Conservation (phyloP, 2,113 vertebrate genomes). For the Chloebia gouldiae region DNA sequence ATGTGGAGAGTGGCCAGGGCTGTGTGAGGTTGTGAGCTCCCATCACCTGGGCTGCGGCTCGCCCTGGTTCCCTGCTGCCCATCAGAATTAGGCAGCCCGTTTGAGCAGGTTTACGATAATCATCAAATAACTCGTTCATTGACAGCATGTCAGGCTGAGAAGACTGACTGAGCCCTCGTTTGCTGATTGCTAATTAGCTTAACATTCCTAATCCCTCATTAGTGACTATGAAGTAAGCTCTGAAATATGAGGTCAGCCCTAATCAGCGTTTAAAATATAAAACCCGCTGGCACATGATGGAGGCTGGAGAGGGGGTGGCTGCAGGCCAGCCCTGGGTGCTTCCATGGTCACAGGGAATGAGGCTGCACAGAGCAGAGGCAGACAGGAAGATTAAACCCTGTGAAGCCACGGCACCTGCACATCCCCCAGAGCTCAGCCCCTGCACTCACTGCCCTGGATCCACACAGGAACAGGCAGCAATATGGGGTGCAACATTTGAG, state of each 20-base stretch:
- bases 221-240: slow-evolving; percentile 57
- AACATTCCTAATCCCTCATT: slow-evolving; percentile 67
- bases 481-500: background rate
- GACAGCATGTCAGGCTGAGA: slow-evolving; percentile 18
- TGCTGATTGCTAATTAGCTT: slow-evolving; percentile 64
- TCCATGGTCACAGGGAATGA: background rate
- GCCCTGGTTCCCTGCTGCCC: background rate
- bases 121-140: slow-evolving; percentile 7
- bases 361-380: background rate
- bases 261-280: slow-evolving; percentile 42
- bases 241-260: slow-evolving; percentile 59
- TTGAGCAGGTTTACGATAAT: slow-evolving; percentile 4
- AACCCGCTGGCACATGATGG: slow-evolving; percentile 20
- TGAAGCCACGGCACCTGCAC: fast-evolving
- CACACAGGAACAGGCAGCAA: fast-evolving
- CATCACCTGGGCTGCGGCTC: background rate
- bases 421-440: background rate
- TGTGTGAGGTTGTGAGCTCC: background rate
- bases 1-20: background rate
- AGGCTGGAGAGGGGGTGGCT: background rate
- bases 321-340: background rate
- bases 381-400: background rate
- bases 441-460: fast-evolving
- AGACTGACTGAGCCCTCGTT: slow-evolving; percentile 36
- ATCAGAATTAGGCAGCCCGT: background rate